These are phyloP conservation scores for Gavialis gangeticus DNA, from an alignment of 2,113 vertebrate species.

Conservation along the genomic window DNA sequence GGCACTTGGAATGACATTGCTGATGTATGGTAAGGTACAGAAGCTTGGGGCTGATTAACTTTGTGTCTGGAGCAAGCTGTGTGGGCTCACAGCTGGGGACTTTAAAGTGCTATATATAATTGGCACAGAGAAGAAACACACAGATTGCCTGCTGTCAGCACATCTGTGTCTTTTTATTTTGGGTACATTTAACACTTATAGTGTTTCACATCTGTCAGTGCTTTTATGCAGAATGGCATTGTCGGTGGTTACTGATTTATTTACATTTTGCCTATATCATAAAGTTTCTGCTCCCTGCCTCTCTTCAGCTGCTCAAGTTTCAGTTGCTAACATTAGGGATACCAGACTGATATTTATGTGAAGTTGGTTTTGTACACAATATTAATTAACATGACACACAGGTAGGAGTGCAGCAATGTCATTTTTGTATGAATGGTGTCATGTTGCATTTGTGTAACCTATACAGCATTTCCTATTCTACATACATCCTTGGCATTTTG, in stretches of 20 bases:
- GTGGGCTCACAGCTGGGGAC: conserved; percentile 77
- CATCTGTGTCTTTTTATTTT: conserved; percentile 79
- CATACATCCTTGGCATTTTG: not conserved
- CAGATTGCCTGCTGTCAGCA: conserved; percentile 76
- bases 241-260: conserved; percentile 66
- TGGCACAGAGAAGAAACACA: conserved; percentile 74
- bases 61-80: conserved; percentile 73
- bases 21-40: conserved; percentile 47
- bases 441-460: not conserved
- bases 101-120: conserved; percentile 76
- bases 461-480: not conserved
- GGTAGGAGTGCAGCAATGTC: not conserved
- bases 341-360: conserved; percentile 11
- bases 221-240: conserved; percentile 64
- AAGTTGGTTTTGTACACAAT: conserved; percentile 28
- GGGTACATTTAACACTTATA: conserved; percentile 77
- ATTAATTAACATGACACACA: not conserved
- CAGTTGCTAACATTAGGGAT: not conserved
- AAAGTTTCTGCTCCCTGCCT: conserved; percentile 56
- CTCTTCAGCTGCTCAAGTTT: conserved; percentile 52
- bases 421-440: not conserved
- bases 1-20: not conserved
- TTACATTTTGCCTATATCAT: conserved; percentile 63
- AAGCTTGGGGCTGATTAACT: conserved; percentile 72
- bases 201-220: conserved; percentile 70